Base-by-base conservation (phyloP, 2,113 vertebrate genomes). In the Eolophus roseicapilla region DNA sequence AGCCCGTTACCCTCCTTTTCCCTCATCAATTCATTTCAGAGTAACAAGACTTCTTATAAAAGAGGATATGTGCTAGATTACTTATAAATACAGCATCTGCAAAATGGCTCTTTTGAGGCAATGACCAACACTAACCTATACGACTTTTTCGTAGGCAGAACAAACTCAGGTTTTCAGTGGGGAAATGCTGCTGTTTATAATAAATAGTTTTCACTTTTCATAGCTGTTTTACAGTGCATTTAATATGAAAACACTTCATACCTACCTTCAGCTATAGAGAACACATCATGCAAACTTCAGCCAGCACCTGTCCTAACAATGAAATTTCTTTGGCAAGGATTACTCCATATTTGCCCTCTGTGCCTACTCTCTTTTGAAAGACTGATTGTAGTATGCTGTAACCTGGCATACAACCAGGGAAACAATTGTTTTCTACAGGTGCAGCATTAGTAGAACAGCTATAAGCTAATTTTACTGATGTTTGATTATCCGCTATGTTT, bases 401-500 rank as follows among this genome's bases (percentile, higher is more conserved):
- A 82, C 43, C 52, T 89, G 85, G 82, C 86, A 93, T 63, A 49
- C 78, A 33, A 19, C 52, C 68, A 86, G 11, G 33, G 91, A 86
- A 43, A 53, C 24, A 17, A 53, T 83, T 89, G 82, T 73, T 78
- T 81, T 77, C 67, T 47, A 46, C 63, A 68, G 69, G 65, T 93
- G 74, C 55, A 10, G 33, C 78, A 35, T 50, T 47, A 69, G 47
- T n/a, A 27, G 43, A 41, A 59, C 50, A 93, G 69, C 60, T 91
- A 71, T 35, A 90, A 95, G 86, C 50, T 81, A 46, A 35, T 88
- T 82, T 83, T 90, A 82, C 75, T 70, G 73, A 53, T 57, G 41
- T 88, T 95, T 97, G 47, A 91, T 95, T 95, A 94, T 75, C 65
- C 92, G 68, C 65, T 89, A 5, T 71, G 47, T 62, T 92, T 97